phyloP scores from a whole-genome alignment of 2,113 vertebrate species.

The Pangasianodon gigas region DNA sequence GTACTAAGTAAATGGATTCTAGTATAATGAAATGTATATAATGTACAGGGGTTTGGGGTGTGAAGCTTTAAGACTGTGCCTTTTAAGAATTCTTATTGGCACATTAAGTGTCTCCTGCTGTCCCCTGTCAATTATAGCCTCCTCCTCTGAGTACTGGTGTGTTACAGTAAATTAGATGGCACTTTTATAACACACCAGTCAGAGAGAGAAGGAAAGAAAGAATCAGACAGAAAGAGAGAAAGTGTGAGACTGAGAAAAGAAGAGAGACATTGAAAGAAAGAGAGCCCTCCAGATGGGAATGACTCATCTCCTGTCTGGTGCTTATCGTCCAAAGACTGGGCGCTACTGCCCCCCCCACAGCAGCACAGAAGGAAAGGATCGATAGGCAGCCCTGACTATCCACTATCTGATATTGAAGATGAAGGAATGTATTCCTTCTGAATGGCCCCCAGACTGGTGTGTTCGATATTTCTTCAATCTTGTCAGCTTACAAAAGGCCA shows the following conservation, averaged over 20 bases:
- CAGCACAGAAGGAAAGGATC: constrained; percentile 50
- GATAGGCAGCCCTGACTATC: constrained; percentile 53
- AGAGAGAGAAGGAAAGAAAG: background rate
- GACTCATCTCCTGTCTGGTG: constrained; percentile 50
- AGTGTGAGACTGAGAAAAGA: constrained; percentile 11
- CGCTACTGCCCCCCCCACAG: constrained; percentile 18
- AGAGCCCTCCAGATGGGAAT: constrained; percentile 51
- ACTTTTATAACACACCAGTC: constrained; percentile 33
- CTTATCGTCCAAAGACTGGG: constrained; percentile 52
- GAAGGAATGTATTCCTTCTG: constrained; percentile 49
- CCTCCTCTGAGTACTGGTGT: constrained; percentile 36
- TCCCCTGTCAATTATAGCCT: constrained; percentile 33
- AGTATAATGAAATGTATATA: constrained; percentile 10
- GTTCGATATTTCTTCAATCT: constrained; percentile 48
- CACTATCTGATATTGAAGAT: constrained; percentile 56
- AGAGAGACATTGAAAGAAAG: background rate
- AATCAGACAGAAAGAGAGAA: background rate
- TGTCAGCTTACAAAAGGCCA: constrained; percentile 45
- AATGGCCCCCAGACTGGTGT: constrained; percentile 49
- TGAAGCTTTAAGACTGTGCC: background rate
- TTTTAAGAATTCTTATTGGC: constrained; percentile 37
- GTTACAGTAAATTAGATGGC: constrained; percentile 49
- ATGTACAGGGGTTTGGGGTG: background rate
- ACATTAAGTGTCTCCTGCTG: constrained; percentile 39
- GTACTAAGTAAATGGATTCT: background rate